Evolutionary conservation across 1,140 invertebrate genomes (phyloP).

Genomic region (Drosophila repleta): DNA sequence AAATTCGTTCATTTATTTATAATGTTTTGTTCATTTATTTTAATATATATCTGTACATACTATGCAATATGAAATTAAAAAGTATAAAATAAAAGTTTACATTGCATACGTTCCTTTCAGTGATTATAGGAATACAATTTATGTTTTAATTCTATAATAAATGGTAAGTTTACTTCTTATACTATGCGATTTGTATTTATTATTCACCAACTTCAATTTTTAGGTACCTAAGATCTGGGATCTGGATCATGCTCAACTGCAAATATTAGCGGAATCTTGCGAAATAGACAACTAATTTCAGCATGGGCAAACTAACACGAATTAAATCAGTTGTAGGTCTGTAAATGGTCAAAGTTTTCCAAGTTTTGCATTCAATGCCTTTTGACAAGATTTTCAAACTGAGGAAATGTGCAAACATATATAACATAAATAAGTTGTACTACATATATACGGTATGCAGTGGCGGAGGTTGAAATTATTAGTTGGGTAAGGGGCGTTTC

Average conservation of each 20-base stretch:
- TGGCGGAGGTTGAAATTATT: no score
- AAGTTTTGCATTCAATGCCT: neutral
- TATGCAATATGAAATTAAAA: constrained; percentile 38
- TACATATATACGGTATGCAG: no score
- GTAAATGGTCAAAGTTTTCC: neutral
- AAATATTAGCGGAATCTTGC: no score
- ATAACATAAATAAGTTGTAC: neutral
- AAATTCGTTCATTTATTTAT: constrained; percentile 63
- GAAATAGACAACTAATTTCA: neutral
- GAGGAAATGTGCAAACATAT: neutral
- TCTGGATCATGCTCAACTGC: no score
- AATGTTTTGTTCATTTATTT: constrained; percentile 47
- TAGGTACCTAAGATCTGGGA: no score
- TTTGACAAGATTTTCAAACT: neutral
- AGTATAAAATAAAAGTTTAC: neutral
- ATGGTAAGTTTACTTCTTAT: no score
- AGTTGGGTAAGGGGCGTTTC: no score
- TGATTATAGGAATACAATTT: no score
- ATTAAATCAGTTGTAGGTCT: neutral
- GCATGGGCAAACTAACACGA: neutral
- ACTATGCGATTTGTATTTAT: no score
- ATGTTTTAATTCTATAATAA: no score
- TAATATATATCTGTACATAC: constrained; percentile 37
- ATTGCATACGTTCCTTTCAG: no score
- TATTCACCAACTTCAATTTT: no score